Evolutionary conservation across 1,140 invertebrate species (phyloP).

Genomic region (Patella vulgata): DNA sequence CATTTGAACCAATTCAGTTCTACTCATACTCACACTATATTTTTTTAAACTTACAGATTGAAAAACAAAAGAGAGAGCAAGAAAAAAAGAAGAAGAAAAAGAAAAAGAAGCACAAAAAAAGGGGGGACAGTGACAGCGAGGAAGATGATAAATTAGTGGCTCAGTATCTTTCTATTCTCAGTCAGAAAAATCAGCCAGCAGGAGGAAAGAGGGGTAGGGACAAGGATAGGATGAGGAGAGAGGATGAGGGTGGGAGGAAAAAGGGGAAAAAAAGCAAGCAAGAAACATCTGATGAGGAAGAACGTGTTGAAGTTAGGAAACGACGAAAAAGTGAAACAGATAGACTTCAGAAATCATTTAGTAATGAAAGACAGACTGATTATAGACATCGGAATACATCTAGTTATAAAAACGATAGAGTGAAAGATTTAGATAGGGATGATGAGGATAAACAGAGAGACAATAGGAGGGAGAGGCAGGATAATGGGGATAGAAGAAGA

Average conservation of each 20-base stretch:
- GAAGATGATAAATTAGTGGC: constrained; percentile 47
- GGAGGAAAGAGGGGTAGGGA: too few relatives aligned
- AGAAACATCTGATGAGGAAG: constrained; percentile 8
- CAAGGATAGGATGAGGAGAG: too few relatives aligned
- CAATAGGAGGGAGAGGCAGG: constrained; percentile 1
- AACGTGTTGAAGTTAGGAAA: not conserved
- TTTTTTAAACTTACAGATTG: not conserved
- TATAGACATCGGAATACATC: not conserved
- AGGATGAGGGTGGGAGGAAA: too few relatives aligned
- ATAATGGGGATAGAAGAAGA: constrained; percentile 1
- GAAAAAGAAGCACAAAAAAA: constrained; percentile 25
- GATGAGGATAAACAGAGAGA: constrained; percentile 1
- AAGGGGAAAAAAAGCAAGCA: constrained; percentile 11
- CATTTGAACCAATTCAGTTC: too few relatives aligned
- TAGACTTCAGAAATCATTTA: too few relatives aligned
- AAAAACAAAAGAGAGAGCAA: constrained; percentile 36
- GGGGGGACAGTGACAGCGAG: constrained; percentile 32
- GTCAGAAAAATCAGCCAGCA: constrained; percentile 37
- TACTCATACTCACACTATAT: too few relatives aligned
- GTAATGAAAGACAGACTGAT: too few relatives aligned
- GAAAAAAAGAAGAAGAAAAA: constrained; percentile 48
- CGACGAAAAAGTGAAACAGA: not conserved
- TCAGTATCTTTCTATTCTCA: constrained; percentile 50
- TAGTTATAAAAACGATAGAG: too few relatives aligned
- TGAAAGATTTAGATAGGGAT: too few relatives aligned